Evolutionary conservation across 2,797 vertebrate species (phyloP), one percentile per base, ranked within the genome.

Genomic region (Lemur catta): DNA sequence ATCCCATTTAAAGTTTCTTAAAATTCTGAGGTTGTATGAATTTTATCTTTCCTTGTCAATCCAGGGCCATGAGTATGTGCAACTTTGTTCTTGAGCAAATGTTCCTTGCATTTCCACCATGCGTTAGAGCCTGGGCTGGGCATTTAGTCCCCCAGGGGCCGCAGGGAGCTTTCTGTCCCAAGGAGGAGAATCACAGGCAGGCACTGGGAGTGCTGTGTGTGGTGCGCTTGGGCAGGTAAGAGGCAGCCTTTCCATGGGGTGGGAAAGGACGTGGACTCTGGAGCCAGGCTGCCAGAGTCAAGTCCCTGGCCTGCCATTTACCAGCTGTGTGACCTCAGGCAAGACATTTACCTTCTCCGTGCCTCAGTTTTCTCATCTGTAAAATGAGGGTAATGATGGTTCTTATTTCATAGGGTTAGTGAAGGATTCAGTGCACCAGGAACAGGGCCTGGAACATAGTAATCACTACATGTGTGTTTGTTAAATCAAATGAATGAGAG

Each of bases 161-260:
- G 4, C 43, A 35, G 33, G 55, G n/a, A 67, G 17, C n/a, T 22
- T 12, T 89, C 35, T 72, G 14, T 24, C 28, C 41, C 7, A 33
- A 26, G 24, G 46, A 11, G 30, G 41, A 26, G 43, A 43, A 14
- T n/a, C 46, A 26, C 2, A 9, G 46, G 33, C 80, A 71, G 48
- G 26, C 33, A 2, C 55, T 12, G 4, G 2, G 30, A 86, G 72
- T 12, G 11, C 48, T 13, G 33, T 9, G 30, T 24, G 4, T 30
- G 2, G 3, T 0, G 0, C 15, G 30, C 84, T 74, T 26, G 28
- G 28, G 24, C 8, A 20, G 46, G 38, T 11, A 17, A 61, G 59
- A 67, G 65, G 33, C 0, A 0, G 28, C 65, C 10, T 43, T 75
- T 6, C 1, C 17, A 30, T 24, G 30, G 57, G n/a, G 6, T 6